Percentiles rank a stretch among this genome's conserved stretches.
Evolutionary conservation across 1,140 invertebrate genomes (phyloP).

Genomic region (Drosophila obscura): DNA sequence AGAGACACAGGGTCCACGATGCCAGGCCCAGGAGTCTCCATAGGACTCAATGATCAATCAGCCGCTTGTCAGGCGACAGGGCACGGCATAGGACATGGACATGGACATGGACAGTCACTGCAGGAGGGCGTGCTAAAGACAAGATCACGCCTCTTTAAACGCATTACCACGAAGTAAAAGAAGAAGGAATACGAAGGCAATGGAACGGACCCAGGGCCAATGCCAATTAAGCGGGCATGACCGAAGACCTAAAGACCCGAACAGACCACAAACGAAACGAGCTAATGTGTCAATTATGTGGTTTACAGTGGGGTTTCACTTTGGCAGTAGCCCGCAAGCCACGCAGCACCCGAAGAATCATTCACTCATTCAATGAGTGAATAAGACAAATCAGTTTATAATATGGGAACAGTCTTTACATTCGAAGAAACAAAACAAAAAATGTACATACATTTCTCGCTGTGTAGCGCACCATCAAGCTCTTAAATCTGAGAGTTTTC

Average conservation of each 20-base stretch:
- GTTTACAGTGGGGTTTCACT: slow-evolving; percentile 58
- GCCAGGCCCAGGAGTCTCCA: slow-evolving; percentile 2
- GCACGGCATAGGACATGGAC: background rate
- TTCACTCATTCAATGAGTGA: slow-evolving; percentile 32
- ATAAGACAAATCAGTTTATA: slow-evolving; percentile 59
- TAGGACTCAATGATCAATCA: slow-evolving; percentile 74
- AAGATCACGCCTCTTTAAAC: slow-evolving; percentile 78
- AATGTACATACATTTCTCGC: slow-evolving; percentile 15
- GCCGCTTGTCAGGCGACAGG: slow-evolving; percentile 47
- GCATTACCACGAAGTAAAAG: slow-evolving; percentile 54
- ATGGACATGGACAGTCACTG: slow-evolving; percentile 39
- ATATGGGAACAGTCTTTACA: slow-evolving; percentile 48
- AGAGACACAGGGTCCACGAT: slow-evolving; percentile 15
- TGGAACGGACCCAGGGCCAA: slow-evolving; percentile 26
- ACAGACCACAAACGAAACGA: slow-evolving; percentile 52
- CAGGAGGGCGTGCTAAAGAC: slow-evolving; percentile 81
- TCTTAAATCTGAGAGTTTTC: slow-evolving; percentile 51
- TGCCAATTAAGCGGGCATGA: slow-evolving; percentile 74
- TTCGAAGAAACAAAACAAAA: slow-evolving; percentile 1
- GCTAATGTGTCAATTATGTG: slow-evolving; percentile 81
- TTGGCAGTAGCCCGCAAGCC: slow-evolving; percentile 27
- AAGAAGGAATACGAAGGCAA: slow-evolving; percentile 20
- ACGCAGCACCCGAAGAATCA: slow-evolving; percentile 6
- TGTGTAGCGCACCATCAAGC: slow-evolving; percentile 54
- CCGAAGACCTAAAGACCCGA: slow-evolving; percentile 26